Base-by-base conservation (phyloP, 2,113 vertebrate species). In the Periophthalmus modestus region DNA sequence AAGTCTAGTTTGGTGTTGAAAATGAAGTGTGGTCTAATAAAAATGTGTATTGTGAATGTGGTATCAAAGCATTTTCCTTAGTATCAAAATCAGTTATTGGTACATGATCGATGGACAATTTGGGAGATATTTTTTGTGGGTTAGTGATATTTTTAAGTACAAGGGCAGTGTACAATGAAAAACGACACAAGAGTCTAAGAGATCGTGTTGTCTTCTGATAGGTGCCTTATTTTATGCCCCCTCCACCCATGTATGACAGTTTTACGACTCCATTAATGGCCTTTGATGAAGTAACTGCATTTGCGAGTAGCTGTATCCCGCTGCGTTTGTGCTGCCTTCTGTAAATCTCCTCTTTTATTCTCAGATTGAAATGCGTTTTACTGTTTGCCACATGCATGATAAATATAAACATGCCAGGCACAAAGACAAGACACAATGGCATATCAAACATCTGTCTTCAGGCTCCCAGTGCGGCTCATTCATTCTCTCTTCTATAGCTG, bases 191-290 rank as follows among this genome's bases (percentile, higher is more conserved):
- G 68, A 3, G 16, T 47, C 57, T 72, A 39, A 55, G 70, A 69
- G 72, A 69, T 73, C 75, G 66, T 24, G 65, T 71, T 68, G 67
- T 71, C 79, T 67, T 74, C 75, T 73, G 46, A 81, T 78, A 76
- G 71, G 67, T 74, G 59, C 80, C 52, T 67, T 76, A 73, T 85
- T 89, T 89, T 79, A 89, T 78, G 55, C 70, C 18, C 81, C 24
- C 36, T 71, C 71, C 81, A 70, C 71, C 71, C 54, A 46, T 72
- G 66, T 47, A 43, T 65, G 83, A 47, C 88, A 86, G 76, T 47
- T 91, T 89, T 88, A 92, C 87, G 63, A 80, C 74, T 72, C 62
- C 75, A 83, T 88, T 91, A 92, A 89, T 89, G 72, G 82, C 82
- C 80, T 71, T 63, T 47, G 24, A 72, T 85, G 77, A 85, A 87